Evolutionary conservation across 2,797 vertebrate genomes (phyloP), one percentile per base, ranked within the genome.

Genomic region (Malurus splendens): DNA sequence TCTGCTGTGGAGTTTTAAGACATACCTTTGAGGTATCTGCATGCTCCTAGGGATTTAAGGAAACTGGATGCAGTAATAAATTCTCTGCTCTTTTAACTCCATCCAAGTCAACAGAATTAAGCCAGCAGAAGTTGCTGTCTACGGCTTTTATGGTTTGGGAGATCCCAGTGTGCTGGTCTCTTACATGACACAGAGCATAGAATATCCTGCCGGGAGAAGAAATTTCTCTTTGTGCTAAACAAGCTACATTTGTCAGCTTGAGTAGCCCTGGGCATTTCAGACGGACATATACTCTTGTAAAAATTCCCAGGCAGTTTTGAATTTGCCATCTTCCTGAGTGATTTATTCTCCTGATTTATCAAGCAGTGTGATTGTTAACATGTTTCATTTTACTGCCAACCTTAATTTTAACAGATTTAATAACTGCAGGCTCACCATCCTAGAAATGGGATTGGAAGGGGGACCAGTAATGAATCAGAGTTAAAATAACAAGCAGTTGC

Each of bases 21-120:
- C 5, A 18, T 59, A 71, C 33, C 65, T 93, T 82, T 42, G n/a
- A 82, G 83, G n/a, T 61, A 82, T 48, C 18, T 0, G 0, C 47
- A n/a, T 55, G 42, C 70, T 93, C 51, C 72, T 48, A 36, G 38
- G 71, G 55, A 92, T 82, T 87, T 94, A 81, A 91, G 33, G 57
- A 90, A 80, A 71, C 24, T 55, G 23, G 39, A 85, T 65, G 41
- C 18, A 68, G 39, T 71, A 71, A 82, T 80, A 79, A 92, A 82
- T 87, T 89, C 36, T 86, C 61, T 90, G 47, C 15, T 82, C 17
- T 54, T 86, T 62, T 85, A 73, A 59, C 55, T 85, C n/a, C 36
- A 65, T 59, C 47, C 33, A 61, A 71, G 59, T 55, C 83, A 93
- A 72, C n/a, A 84, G 57, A 80, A 79, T 70, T 51, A 67, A 91